phyloP scores from a whole-genome alignment of 1,140 invertebrate genomes.

The Eupristina koningsbergeri region DNA sequence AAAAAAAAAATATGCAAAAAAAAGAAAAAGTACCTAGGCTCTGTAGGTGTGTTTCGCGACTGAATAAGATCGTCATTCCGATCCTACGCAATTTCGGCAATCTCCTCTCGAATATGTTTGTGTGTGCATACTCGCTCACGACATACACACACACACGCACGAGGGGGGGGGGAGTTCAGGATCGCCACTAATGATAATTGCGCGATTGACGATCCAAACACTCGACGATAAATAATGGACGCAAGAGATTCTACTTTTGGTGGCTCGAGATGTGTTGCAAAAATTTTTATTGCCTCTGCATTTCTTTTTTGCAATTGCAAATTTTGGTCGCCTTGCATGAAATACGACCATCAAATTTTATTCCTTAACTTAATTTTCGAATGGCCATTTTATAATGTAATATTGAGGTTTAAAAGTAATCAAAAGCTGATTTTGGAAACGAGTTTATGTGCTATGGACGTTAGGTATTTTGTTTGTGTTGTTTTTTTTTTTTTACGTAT shows the following conservation, averaged over 20 bases:
- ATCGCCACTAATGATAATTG: neutral
- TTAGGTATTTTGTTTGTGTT: no score
- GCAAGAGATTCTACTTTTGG: neutral
- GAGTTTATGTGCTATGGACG: no score
- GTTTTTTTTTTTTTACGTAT: no score
- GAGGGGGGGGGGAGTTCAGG: neutral
- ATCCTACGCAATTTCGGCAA: conserved; percentile 48
- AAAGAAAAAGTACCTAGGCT: neutral
- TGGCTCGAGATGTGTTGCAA: neutral
- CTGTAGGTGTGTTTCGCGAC: conserved; percentile 34
- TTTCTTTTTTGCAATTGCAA: neutral
- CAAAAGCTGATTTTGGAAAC: no score
- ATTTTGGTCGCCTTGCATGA: neutral
- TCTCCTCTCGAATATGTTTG: neutral
- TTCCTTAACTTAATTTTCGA: no score
- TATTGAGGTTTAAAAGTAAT: no score
- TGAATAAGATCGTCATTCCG: conserved; percentile 42
- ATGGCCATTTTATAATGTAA: no score
- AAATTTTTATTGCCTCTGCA: no score
- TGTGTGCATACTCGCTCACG: no score
- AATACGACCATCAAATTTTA: no score
- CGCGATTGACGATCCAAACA: neutral
- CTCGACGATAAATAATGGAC: neutral
- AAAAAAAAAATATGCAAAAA: neutral
- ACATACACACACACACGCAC: no score